Base-by-base conservation (phyloP, 2,113 vertebrate genomes). In the Neolamprologus longior region DNA sequence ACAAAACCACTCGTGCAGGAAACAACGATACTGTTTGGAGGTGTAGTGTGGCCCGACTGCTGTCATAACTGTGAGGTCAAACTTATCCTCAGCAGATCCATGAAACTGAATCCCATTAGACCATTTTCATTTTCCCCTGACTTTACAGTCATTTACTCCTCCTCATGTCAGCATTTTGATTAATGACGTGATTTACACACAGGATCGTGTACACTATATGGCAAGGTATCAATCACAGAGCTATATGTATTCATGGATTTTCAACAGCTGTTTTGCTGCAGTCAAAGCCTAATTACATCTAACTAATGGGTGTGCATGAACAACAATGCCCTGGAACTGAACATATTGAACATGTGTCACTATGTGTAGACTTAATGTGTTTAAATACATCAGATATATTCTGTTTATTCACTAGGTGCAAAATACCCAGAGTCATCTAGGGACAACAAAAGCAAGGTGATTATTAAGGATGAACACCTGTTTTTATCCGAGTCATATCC, bases 151-250 rank as follows among this genome's bases (percentile, higher is more conserved):
- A 89, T 91, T 79, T 83, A 83, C 66, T 61, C 58, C 66, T 68
- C 52, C 24, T 71, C 79, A 5, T 81, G 86, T 91, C 91, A 82
- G 79, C 58, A n/a, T 35, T 86, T 86, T 93, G 87, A 96, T 94
- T 91, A 91, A 96, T 88, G 90, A 52, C 35, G 61, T 88, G 61
- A 87, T 91, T 92, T 78, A 87, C 82, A 82, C 53, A 47, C 83
- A 55, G 80, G 76, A 91, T 92, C 33, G 42, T 78, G 61, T 35
- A 76, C 54, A 35, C 78, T 47, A 61, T 83, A 83, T 68, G 81
- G 45, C 61, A 54, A 89, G 21, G 66, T 90, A 94, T 95, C 91
- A 94, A 95, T 95, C 94, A 91, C 40, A 71, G 61, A 28, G 45
- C 63, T 81, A 53, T 57, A 85, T 26, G n/a, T 82, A 79, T 91